Evolutionary conservation across 2,113 vertebrate species (phyloP), one percentile per base, ranked within the genome.

Genomic region (Nibea coibor): DNA sequence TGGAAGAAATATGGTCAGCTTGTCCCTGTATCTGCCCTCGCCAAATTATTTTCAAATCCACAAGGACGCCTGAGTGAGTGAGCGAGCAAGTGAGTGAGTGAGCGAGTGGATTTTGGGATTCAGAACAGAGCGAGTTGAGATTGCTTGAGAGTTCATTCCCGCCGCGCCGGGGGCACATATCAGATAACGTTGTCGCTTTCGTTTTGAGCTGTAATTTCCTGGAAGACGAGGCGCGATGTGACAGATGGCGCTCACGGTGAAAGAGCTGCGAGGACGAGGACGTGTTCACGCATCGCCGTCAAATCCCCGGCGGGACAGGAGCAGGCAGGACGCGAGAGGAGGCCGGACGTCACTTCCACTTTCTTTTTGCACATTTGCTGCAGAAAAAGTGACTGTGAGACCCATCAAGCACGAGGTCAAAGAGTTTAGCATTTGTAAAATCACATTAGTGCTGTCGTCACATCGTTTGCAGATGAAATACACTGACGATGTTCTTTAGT

Each of bases 221-320:
- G 89, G 85, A 87, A 87, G 86, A 89, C 71, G 62, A 84, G 65
- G 81, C 20, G 56, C 75, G n/a, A 80, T 75, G 80, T 86, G 89
- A 92, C 89, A 89, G 91, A 89, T 85, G 87, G 80, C 43, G 81
- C 85, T 89, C 75, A 45, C 31, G 79, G 87, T 77, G 85, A 67
- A 66, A 81, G 70, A 80, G 82, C 82, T 66, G 76, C 68, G 78
- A 74, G 80, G 58, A 85, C 19, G 80, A 80, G 87, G 67, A 80
- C 86, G 16, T 43, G 86, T 75, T n/a, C 35, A 35, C 2, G 81
- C 72, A 39, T 42, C 24, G 62, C 65, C 78, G 66, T 72, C 84
- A 66, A 72, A 35, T 76, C 75, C 78, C 75, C 48, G 50, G 56
- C 3, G 14, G 72, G 64, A 2, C 62, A 0, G 45, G 69, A 48